These are phyloP conservation scores for Salvelinus fontinalis DNA, from an alignment of 2,113 vertebrate species.

Conservation along the genomic window DNA sequence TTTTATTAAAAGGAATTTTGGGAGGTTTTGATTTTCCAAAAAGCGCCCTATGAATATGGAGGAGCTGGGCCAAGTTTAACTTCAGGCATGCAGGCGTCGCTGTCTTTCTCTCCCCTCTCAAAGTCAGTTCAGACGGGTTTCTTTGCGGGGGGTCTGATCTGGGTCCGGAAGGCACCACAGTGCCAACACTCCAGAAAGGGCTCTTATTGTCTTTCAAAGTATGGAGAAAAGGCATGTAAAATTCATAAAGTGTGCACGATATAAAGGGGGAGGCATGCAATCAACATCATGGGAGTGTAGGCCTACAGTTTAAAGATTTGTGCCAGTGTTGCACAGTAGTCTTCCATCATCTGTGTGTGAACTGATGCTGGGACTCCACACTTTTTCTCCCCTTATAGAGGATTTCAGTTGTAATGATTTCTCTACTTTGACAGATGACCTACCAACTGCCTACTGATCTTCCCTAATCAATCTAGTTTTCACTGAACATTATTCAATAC, in stretches of 20 bases:
- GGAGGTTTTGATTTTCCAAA: slow-evolving; percentile 40
- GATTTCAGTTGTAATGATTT: slow-evolving; percentile 22
- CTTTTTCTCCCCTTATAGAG: slow-evolving; percentile 8
- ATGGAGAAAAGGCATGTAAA: slow-evolving; percentile 53
- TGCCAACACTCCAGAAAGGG: slow-evolving; percentile 36
- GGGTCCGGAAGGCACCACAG: background rate
- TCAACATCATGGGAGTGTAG: slow-evolving; percentile 41
- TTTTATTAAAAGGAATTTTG: slow-evolving; percentile 37
- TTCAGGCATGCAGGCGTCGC: slow-evolving; percentile 44
- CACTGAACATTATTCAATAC: slow-evolving; percentile 44
- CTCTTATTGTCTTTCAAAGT: slow-evolving; percentile 59
- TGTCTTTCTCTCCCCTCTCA: slow-evolving; percentile 30
- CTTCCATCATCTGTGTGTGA: background rate
- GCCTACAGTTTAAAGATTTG: background rate
- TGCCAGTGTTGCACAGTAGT: background rate
- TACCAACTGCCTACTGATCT: slow-evolving; percentile 26
- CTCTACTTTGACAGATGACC: slow-evolving; percentile 30
- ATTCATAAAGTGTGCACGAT: slow-evolving; percentile 58
- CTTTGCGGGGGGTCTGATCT: slow-evolving; percentile 49
- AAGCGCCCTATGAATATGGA: slow-evolving; percentile 61
- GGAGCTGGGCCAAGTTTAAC: slow-evolving; percentile 38
- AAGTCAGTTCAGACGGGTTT: slow-evolving; percentile 60
- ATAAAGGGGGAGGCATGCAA: slow-evolving; percentile 31
- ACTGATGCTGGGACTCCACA: background rate
- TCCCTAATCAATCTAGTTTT: slow-evolving; percentile 35